phyloP scores from a whole-genome alignment of 2,113 vertebrate species.

The Euleptes europaea region DNA sequence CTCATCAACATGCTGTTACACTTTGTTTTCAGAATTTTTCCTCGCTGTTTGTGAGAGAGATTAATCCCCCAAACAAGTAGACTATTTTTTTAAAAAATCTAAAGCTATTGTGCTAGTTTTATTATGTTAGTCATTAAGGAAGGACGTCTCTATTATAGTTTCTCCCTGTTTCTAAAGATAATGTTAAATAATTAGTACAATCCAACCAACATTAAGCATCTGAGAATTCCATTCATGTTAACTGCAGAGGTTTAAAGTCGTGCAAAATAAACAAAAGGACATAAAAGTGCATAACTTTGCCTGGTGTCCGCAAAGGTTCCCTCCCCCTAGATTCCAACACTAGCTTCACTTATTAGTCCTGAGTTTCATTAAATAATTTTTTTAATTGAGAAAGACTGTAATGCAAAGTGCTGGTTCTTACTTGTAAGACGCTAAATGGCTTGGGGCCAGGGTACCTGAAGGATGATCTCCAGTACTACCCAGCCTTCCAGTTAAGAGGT shows the following conservation, averaged over 20 bases:
- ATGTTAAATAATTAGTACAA: conserved; percentile 2
- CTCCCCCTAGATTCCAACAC: background rate
- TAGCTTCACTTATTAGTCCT: conserved; percentile 37
- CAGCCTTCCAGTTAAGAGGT: too few species aligned
- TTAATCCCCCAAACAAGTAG: conserved; percentile 8
- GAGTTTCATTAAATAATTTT: conserved; percentile 11
- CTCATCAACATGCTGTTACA: background rate
- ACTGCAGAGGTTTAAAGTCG: background rate
- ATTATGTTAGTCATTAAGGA: background rate
- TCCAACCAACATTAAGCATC: background rate
- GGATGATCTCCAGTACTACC: too few species aligned
- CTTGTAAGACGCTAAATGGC: too few species aligned
- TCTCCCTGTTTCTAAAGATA: background rate
- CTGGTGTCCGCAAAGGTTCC: background rate
- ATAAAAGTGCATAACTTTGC: background rate
- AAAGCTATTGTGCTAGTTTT: background rate
- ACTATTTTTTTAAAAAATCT: background rate
- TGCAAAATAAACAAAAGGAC: background rate
- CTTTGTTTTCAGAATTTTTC: background rate
- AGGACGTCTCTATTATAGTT: background rate
- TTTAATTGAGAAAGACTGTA: background rate
- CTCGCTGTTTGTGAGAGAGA: background rate
- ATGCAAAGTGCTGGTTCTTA: too few species aligned
- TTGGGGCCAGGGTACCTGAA: too few species aligned
- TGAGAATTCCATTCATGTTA: background rate